phyloP scores from a whole-genome alignment of 2,797 vertebrate species.

The Xyrichtys novacula region DNA sequence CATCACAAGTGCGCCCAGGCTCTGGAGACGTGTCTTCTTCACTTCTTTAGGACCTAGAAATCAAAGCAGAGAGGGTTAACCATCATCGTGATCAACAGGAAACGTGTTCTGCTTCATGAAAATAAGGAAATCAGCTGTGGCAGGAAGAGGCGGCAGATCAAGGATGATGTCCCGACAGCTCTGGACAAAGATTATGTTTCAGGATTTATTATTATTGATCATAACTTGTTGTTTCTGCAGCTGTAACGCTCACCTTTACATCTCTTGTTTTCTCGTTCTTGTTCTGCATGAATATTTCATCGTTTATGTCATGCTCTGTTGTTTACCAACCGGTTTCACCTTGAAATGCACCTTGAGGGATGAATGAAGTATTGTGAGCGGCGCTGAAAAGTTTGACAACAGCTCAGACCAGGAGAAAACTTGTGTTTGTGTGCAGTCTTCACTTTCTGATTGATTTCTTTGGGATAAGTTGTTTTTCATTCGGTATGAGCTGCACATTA shows the following conservation, averaged over 20 bases:
- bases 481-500: neutral
- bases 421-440: conserved; percentile 5
- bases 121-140: too few species aligned
- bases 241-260: neutral
- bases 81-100: too few species aligned
- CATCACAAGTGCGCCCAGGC: too few species aligned
- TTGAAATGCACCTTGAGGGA: conserved; percentile 19
- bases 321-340: neutral
- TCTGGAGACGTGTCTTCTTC: too few species aligned
- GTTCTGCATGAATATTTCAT: neutral
- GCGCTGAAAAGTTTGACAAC: neutral
- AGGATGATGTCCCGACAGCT: neutral
- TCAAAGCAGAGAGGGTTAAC: too few species aligned
- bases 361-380: neutral
- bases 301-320: neutral
- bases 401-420: neutral
- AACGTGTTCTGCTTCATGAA: neutral
- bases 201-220: neutral
- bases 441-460: conserved; percentile 12
- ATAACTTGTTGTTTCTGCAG: neutral
- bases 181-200: neutral
- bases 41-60: too few species aligned
- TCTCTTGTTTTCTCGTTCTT: neutral
- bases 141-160: neutral
- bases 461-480: conserved; percentile 7